Percentiles rank a stretch among this genome's conserved stretches.
Evolutionary conservation across 2,113 vertebrate genomes (phyloP).

Genomic region (Thomomys bottae): DNA sequence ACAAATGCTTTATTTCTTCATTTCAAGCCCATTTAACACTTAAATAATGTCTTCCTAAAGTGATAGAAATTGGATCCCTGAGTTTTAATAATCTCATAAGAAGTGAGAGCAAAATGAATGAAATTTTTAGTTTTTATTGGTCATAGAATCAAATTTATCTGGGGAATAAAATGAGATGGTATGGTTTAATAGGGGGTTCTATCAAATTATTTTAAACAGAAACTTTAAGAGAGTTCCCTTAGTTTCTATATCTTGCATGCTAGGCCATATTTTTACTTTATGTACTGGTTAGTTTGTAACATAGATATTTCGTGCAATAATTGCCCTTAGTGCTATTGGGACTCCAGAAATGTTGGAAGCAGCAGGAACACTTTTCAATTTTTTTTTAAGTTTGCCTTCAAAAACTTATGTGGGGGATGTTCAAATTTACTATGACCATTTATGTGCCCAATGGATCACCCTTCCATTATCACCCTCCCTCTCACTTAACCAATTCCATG

Average conservation of each 20-base stretch:
- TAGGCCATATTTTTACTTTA: conserved; percentile 39
- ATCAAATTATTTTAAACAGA: conserved; percentile 64
- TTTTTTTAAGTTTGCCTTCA: too few relatives aligned
- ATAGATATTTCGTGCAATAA: conserved; percentile 31
- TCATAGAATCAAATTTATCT: conserved; percentile 68
- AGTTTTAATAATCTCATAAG: conserved; percentile 71
- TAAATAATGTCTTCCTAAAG: conserved; percentile 65
- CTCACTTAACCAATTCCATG: too few relatives aligned
- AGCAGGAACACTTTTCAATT: too few relatives aligned
- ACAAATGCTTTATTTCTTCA: conserved; percentile 66
- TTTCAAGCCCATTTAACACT: conserved; percentile 58
- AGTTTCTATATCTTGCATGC: conserved; percentile 39
- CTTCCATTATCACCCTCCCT: too few relatives aligned
- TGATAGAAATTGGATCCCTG: conserved; percentile 55
- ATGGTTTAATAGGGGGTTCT: conserved; percentile 40
- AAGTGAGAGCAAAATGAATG: conserved; percentile 58
- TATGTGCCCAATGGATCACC: too few relatives aligned
- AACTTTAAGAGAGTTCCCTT: conserved; percentile 30
- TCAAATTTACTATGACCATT: too few relatives aligned
- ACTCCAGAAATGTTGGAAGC: neutral
- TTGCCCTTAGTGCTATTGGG: neutral
- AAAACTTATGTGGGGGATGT: too few relatives aligned
- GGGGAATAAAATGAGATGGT: conserved; percentile 65
- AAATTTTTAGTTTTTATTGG: conserved; percentile 72
- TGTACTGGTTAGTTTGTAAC: neutral